phyloP scores from a whole-genome alignment of 2,888 invertebrate genomes.

The Sphinx pinastri region DNA sequence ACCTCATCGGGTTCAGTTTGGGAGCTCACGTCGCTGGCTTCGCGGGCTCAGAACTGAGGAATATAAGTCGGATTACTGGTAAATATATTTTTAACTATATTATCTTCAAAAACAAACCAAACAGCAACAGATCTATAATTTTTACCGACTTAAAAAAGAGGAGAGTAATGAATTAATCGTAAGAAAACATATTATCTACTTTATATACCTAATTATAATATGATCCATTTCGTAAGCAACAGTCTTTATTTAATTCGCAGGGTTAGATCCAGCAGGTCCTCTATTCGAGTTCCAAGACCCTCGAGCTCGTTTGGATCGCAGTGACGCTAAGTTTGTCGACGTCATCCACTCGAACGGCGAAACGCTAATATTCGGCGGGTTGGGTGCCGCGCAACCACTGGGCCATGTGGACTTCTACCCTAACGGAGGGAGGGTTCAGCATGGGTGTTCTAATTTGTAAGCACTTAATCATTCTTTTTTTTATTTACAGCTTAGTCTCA shows the following conservation, averaged over 20 bases:
- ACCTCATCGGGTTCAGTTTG: slow-evolving; percentile 94
- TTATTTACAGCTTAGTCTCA: too few relatives aligned
- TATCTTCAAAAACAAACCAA: too few relatives aligned
- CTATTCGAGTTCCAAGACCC: slow-evolving; percentile 95
- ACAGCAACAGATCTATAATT: too few relatives aligned
- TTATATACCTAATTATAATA: slow-evolving; percentile 20
- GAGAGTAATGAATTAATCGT: too few relatives aligned
- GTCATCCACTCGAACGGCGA: slow-evolving; percentile 97
- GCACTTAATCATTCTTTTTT: slow-evolving; percentile 33
- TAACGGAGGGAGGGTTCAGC: slow-evolving; percentile 95
- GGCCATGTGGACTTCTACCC: slow-evolving; percentile 97
- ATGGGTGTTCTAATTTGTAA: slow-evolving; percentile 93
- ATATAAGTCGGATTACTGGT: slow-evolving; percentile 94
- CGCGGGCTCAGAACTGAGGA: slow-evolving; percentile 91
- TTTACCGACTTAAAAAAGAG: too few relatives aligned
- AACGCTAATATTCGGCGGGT: slow-evolving; percentile 94
- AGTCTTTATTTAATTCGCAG: slow-evolving; percentile 64
- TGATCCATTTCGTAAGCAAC: neutral
- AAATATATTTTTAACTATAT: slow-evolving; percentile 31
- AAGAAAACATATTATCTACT: neutral
- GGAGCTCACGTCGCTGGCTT: slow-evolving; percentile 97
- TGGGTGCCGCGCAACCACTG: slow-evolving; percentile 95
- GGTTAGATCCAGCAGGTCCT: slow-evolving; percentile 95
- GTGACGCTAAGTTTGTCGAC: slow-evolving; percentile 94
- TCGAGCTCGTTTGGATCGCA: slow-evolving; percentile 91